phyloP scores from a whole-genome alignment of 2,797 vertebrate species.

The Macroramphosus scolopax region DNA sequence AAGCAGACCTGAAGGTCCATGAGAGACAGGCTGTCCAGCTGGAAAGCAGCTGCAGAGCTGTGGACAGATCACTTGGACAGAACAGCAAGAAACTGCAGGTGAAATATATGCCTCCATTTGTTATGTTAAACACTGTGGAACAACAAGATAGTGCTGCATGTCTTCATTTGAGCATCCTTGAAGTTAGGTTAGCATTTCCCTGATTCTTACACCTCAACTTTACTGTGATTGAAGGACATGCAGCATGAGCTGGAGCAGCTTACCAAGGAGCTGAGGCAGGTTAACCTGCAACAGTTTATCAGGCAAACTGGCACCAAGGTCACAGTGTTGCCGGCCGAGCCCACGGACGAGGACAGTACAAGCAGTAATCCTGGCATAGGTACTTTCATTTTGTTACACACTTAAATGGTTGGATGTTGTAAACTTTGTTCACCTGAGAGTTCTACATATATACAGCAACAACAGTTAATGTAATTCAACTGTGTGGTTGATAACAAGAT shows the following conservation, averaged over 20 bases:
- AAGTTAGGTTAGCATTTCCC: too few relatives aligned
- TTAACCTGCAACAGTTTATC: conserved; percentile 98
- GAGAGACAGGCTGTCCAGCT: conserved; percentile 89
- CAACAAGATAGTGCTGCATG: too few relatives aligned
- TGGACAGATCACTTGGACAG: conserved; percentile 91
- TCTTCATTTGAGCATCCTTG: too few relatives aligned
- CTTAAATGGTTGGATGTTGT: too few relatives aligned
- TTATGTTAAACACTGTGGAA: too few relatives aligned
- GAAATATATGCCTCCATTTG: conserved; percentile 43
- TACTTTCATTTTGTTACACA: conserved; percentile 48
- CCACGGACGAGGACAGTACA: conserved; percentile 80
- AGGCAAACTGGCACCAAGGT: conserved; percentile 98
- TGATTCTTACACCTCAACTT: too few relatives aligned
- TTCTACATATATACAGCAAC: too few relatives aligned
- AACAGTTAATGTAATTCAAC: too few relatives aligned
- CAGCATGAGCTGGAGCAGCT: conserved; percentile 94
- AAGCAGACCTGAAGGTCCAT: conserved; percentile 88
- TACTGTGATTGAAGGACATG: conserved; percentile 82
- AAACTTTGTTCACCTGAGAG: too few relatives aligned
- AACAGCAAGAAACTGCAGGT: conserved; percentile 90
- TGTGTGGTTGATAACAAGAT: too few relatives aligned
- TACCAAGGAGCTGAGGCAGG: conserved; percentile 96
- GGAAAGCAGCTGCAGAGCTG: conserved; percentile 91
- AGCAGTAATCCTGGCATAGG: conserved; percentile 74
- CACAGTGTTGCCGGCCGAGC: conserved; percentile 92